Conservation (phyloP, 2,888 invertebrate species). For the Drosophila macrospina region DNA sequence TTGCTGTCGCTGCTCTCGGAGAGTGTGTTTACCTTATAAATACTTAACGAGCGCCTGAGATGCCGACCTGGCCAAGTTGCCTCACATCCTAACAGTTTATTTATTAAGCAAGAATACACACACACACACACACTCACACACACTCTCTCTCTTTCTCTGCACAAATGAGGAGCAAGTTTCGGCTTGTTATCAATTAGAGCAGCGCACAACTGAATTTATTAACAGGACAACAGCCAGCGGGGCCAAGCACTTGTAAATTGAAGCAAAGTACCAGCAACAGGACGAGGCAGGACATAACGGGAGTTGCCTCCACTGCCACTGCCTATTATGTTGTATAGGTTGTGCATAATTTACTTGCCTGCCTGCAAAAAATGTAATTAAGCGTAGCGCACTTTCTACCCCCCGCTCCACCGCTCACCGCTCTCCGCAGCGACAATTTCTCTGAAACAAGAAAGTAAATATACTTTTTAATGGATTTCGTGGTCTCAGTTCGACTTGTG, state of each 20-base stretch:
- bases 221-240: conserved; percentile 58
- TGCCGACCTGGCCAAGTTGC: conserved; percentile 34
- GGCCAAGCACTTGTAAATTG: conserved; percentile 56
- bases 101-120: conserved; percentile 76
- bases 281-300: conserved; percentile 19
- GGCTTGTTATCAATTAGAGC: conserved; percentile 80
- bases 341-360: conserved; percentile 74
- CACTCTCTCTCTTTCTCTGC: not conserved
- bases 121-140: conserved; percentile 21
- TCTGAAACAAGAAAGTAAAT: too few species aligned
- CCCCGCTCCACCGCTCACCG: too few species aligned
- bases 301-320: conserved; percentile 39
- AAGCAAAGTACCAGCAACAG: conserved; percentile 29
- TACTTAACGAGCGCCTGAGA: conserved; percentile 72
- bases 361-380: conserved; percentile 73
- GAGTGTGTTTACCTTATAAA: conserved; percentile 74
- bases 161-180: conserved; percentile 48
- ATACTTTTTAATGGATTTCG: conserved; percentile 67
- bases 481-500: conserved; percentile 2
- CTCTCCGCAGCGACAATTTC: conserved; percentile 60
- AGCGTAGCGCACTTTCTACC: conserved; percentile 51
- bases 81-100: conserved; percentile 65
- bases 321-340: conserved; percentile 72
- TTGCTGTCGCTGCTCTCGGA: conserved; percentile 36
- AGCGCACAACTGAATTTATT: conserved; percentile 70